phyloP scores from a whole-genome alignment of 2,797 vertebrate genomes.

The Melopsittacus undulatus region DNA sequence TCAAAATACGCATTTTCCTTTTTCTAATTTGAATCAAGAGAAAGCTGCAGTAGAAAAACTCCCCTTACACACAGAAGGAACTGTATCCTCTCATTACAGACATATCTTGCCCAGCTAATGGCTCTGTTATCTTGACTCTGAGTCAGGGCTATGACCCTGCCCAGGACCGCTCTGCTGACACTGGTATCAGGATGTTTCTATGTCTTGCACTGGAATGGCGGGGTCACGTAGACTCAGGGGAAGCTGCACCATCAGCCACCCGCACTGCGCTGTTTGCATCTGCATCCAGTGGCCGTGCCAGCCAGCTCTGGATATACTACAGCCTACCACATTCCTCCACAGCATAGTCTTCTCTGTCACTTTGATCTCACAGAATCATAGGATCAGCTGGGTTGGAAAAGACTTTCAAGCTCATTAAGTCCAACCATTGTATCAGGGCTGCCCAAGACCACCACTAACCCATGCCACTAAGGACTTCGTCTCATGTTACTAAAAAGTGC shows the following conservation, averaged over 20 bases:
- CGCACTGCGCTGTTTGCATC: accelerated
- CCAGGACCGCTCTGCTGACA: background rate
- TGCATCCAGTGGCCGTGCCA: background rate
- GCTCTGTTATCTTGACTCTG: background rate
- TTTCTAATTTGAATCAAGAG: background rate
- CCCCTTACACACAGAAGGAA: background rate
- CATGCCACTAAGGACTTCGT: background rate
- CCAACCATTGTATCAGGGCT: background rate
- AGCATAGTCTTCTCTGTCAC: background rate
- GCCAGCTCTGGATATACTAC: background rate
- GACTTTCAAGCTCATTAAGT: background rate
- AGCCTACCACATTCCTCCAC: background rate
- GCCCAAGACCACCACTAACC: background rate
- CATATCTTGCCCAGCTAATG: constrained; percentile 14
- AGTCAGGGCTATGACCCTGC: background rate
- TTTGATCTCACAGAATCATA: background rate
- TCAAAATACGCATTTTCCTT: background rate
- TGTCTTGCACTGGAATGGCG: accelerated
- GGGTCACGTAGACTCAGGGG: background rate
- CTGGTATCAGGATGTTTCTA: background rate
- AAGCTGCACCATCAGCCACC: background rate
- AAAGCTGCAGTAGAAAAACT: background rate
- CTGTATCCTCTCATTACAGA: constrained; percentile 48
- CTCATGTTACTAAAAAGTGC: background rate
- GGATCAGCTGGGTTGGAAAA: background rate